A percentile compares a stretch with the other conserved stretches of the same genome.
These are phyloP conservation scores for Bovichtus diacanthus DNA, from an alignment of 2,797 vertebrate species.

Conservation along the genomic window DNA sequence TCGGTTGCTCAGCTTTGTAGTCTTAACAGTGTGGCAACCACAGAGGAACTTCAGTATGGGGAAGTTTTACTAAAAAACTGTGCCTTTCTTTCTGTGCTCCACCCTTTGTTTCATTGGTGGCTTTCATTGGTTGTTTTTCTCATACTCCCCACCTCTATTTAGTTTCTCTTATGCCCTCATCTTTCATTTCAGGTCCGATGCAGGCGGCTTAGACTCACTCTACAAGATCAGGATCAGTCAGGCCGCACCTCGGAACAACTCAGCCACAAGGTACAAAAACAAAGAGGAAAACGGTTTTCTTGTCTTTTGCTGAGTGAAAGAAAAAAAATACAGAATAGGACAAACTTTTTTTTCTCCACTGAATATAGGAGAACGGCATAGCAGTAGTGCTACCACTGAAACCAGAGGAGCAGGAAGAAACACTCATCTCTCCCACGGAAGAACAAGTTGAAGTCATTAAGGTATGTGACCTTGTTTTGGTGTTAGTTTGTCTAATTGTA, in stretches of 20 bases:
- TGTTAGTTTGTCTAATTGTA: neutral
- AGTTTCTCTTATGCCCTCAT: conserved; percentile 40
- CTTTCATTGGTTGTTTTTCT: conserved; percentile 45
- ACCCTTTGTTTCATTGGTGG: conserved; percentile 27
- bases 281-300: neutral
- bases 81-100: conserved; percentile 18
- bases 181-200: conserved; percentile 75
- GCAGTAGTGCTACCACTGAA: conserved; percentile 83
- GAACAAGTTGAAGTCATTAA: conserved; percentile 91
- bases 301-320: neutral
- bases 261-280: conserved; percentile 77
- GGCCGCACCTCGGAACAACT: conserved; percentile 56
- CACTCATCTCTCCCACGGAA: conserved; percentile 79
- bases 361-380: conserved; percentile 81
- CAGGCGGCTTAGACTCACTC: conserved; percentile 78
- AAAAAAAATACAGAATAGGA: neutral
- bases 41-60: conserved; percentile 36
- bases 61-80: conserved; percentile 48
- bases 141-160: conserved; percentile 9
- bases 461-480: conserved; percentile 62
- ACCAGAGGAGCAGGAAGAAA: conserved; percentile 66
- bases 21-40: conserved; percentile 26
- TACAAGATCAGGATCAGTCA: conserved; percentile 74
- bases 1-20: conserved; percentile 56
- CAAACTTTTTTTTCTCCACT: conserved; percentile 5